phyloP scores from a whole-genome alignment of 1,140 invertebrate genomes.

The Goniozus legneri region DNA sequence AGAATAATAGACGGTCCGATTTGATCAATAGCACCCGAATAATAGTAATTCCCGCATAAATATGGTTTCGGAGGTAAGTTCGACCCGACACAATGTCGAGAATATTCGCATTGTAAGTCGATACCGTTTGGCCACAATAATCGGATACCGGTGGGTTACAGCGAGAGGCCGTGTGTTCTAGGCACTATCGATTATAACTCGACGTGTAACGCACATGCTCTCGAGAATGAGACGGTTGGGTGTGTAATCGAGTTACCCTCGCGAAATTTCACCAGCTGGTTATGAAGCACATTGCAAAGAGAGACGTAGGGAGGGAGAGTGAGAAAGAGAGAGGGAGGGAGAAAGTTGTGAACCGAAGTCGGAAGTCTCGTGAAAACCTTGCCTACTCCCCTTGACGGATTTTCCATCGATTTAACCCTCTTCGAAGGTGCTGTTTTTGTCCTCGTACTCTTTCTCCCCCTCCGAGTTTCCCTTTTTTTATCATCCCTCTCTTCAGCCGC shows the following conservation, averaged over 20 bases:
- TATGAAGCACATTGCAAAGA: too few relatives aligned
- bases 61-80: too few relatives aligned
- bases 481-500: too few relatives aligned
- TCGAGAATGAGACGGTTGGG: too few relatives aligned
- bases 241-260: constrained; percentile 14
- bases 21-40: too few relatives aligned
- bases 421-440: constrained; percentile 8
- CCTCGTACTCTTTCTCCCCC: constrained; percentile 1
- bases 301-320: background rate
- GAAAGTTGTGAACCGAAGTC: too few relatives aligned
- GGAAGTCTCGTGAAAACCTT: too few relatives aligned
- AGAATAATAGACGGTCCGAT: too few relatives aligned
- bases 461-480: too few relatives aligned
- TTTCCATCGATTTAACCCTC: constrained; percentile 26
- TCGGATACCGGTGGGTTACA: constrained; percentile 12
- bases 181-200: constrained; percentile 18
- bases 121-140: constrained; percentile 13
- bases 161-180: constrained; percentile 2
- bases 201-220: constrained; percentile 10
- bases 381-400: too few relatives aligned
- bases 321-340: constrained; percentile 2
- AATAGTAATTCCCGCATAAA: too few relatives aligned
- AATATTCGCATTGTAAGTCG: constrained; percentile 9
- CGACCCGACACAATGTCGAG: constrained; percentile 1
- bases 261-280: too few relatives aligned